These are phyloP conservation scores for Tridacna gigas DNA, from an alignment of 2,888 invertebrate species.

Conservation along the genomic window DNA sequence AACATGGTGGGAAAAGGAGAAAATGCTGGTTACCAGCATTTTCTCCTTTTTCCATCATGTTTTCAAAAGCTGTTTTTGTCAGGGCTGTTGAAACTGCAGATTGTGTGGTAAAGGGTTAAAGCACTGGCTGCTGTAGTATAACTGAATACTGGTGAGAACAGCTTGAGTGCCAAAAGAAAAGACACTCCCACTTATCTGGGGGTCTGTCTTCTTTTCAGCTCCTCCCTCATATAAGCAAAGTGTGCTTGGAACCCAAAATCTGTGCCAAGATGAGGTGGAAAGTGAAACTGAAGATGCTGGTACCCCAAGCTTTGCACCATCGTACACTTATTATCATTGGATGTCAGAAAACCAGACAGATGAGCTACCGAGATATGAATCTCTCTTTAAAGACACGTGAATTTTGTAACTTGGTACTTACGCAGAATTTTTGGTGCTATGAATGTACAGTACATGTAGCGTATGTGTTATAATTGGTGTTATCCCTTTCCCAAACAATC, in stretches of 20 bases:
- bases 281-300: neutral
- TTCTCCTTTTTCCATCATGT: neutral
- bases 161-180: neutral
- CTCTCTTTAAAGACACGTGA: constrained; percentile 2
- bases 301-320: neutral
- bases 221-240: constrained; percentile 1
- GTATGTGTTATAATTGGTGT: too few species aligned
- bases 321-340: constrained; percentile 1
- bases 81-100: neutral
- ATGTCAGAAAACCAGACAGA: neutral
- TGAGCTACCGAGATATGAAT: neutral
- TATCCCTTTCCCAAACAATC: too few species aligned
- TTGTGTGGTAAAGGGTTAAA: neutral
- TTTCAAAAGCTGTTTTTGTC: neutral
- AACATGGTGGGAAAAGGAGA: constrained; percentile 4
- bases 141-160: neutral
- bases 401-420: too few species aligned
- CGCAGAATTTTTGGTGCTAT: too few species aligned
- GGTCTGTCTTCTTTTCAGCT: neutral
- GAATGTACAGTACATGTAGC: too few species aligned
- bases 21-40: neutral
- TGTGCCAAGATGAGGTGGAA: neutral
- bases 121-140: too few species aligned
- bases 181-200: neutral
- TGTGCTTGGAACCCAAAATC: neutral